Evolutionary conservation across 2,888 invertebrate genomes (phyloP), one percentile per base, ranked within the genome.

Genomic region (Pharmacophagus antenor): DNA sequence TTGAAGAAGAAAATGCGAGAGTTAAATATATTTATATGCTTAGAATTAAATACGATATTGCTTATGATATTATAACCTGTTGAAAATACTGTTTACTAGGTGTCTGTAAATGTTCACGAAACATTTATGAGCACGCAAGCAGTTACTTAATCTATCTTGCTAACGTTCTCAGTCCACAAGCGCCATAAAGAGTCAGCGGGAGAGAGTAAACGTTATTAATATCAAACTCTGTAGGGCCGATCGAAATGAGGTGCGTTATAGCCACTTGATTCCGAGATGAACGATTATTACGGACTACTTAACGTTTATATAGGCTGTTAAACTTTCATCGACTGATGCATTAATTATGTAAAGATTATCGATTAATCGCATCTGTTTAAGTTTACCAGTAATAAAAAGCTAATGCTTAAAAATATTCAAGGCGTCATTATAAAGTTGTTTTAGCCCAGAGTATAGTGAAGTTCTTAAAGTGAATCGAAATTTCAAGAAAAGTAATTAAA

Each of bases 141-240:
- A n/a, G 8, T 37, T 37, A 37, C n/a, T 37, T 37, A 25, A 50
- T 25, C 18, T 53, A 49, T 49, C 47, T 27, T 48, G 31, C 46
- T 31, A 49, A 25, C 54, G 47, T 56, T 64, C 53, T 56, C 58
- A 59, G 47, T 51, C 61, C 65, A 59, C 52, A 62, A 65, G 59
- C 56, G 62, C 67, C 65, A 58, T 68, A 68, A 62, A 62, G 63
- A 68, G 64, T 69, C 72, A 70, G 78, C 74, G 82, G 82, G 82
- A 82, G 82, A 81, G 82, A 80, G 77, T 69, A 61, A 58, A 62
- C 65, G 70, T 70, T 77, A 74, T 77, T 75, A 76, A 74, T 77
- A 79, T 73, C 68, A 72, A 68, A 68, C 62, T 61, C 56, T 64
- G 63, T 65, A 67, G 62, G 58, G 59, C 56, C 63, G 56, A 56